These are phyloP conservation scores for Xyliphius kryptos DNA, from an alignment of 2,113 vertebrate species.

Conservation along the genomic window DNA sequence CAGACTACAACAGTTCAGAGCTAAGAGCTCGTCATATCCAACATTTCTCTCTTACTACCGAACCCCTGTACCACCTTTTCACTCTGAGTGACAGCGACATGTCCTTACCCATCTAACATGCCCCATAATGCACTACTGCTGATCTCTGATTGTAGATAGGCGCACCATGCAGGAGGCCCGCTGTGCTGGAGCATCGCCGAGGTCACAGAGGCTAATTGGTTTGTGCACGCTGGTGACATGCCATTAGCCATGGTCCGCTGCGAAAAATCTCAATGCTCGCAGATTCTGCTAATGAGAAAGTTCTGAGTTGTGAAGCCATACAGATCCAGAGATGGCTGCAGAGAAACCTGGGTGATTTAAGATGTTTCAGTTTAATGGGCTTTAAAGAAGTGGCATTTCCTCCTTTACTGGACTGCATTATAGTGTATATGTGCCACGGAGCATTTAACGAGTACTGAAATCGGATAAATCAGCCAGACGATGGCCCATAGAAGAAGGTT, in stretches of 20 bases:
- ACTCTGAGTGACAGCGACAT: background rate
- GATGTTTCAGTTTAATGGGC: no score
- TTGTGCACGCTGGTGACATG: background rate
- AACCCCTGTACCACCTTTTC: background rate
- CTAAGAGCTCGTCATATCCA: no score
- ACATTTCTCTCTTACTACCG: background rate
- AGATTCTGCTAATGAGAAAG: background rate
- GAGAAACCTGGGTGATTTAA: background rate
- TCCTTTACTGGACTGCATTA: no score
- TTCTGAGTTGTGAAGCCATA: background rate
- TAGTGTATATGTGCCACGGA: no score
- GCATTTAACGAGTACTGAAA: no score
- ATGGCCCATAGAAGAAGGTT: no score
- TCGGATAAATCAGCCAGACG: no score
- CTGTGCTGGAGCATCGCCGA: background rate
- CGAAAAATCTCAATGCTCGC: background rate
- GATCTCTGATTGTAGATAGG: slow-evolving; percentile 11
- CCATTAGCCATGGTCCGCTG: background rate
- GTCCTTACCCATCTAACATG: background rate
- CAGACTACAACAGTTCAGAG: no score
- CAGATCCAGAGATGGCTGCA: background rate
- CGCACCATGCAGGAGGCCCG: background rate
- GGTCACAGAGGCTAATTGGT: slow-evolving; percentile 7
- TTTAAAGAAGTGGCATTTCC: no score
- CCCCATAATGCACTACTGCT: slow-evolving; percentile 13